These are phyloP conservation scores for Protosalanx chinensis DNA, from an alignment of 2,797 vertebrate species.

Conservation along the genomic window DNA sequence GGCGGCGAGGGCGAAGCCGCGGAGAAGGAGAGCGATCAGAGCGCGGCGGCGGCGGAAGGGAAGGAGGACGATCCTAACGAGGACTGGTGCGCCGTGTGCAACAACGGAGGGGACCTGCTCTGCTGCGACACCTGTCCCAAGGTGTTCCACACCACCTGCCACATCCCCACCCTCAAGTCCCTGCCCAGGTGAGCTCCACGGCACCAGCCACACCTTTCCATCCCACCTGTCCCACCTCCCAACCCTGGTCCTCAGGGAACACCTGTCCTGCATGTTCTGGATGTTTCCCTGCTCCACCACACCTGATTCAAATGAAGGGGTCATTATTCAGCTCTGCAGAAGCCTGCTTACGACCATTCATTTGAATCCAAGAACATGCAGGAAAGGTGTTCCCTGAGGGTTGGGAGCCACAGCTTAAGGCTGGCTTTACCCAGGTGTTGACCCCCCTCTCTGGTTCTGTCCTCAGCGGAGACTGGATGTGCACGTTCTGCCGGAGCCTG, in stretches of 20 bases:
- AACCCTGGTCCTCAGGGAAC: no score
- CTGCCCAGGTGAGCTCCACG: constrained; percentile 77
- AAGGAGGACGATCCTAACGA: constrained; percentile 98
- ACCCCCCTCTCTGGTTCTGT: no score
- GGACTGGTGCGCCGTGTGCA: constrained; percentile 98
- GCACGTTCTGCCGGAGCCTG: constrained; percentile 94
- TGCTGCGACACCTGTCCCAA: constrained; percentile 98
- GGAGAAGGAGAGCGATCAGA: constrained; percentile 47
- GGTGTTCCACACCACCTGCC: constrained; percentile 98
- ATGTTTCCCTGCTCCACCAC: no score
- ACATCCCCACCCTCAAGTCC: constrained; percentile 92
- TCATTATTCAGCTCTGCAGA: no score
- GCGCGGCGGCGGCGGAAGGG: constrained; percentile 26
- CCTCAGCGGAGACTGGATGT: constrained; percentile 94
- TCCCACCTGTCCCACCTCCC: constrained; percentile 29
- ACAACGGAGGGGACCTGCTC: constrained; percentile 93
- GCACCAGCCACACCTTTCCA: constrained; percentile 34
- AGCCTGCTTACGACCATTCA: no score
- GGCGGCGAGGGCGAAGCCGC: constrained; percentile 58
- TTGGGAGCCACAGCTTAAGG: no score
- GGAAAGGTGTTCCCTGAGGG: no score
- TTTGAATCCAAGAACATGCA: no score
- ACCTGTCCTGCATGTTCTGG: no score
- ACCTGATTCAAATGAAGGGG: no score
- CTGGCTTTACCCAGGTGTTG: no score